Base-by-base conservation (phyloP, 2,888 invertebrate genomes). In the Hydriomena furcata region DNA sequence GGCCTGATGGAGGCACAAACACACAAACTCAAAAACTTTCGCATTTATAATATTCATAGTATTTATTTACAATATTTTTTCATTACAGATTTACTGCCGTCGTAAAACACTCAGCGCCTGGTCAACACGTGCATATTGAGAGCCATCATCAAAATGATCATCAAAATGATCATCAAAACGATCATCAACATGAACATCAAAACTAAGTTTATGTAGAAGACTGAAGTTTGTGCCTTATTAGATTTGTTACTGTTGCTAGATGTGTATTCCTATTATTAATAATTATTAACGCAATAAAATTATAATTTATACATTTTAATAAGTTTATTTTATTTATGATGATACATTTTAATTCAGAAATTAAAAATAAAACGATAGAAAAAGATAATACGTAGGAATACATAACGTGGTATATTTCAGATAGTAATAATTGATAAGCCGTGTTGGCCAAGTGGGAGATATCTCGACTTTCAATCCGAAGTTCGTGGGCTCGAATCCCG, bases 61-160 rank as follows among this genome's bases (percentile, higher is more conserved):
- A 13, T 24, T 43, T 35, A 17, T 27, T 20, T 7, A 24, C 5
- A 17, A 17, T 17, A 6, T 25, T 42, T n/a, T n/a, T n/a, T n/a
- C n/a, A n/a, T n/a, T 65, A 8, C 73, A 93, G 93, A 54, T 93
- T 93, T 67, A 92, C 90, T 61, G 92, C 92, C 0, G 79, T 92
- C 1, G 92, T 93, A 4, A 92, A 92, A 58, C 92, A 92, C 58
- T 82, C 90, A 2, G 89, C 87, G 0, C 89, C 91, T 4, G 76
- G 80, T 4, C 88, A 88, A 13, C 85, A 82, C 24, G 84, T 81
- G 1, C 82, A 84, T 21, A 79, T 82, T 13, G 73, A 84, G 34
- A 84, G 72, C 52, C 84, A 84, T 64, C 87, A 87, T 63, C 69
- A 82, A 60, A 51, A 54, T 7, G 47, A 48, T 1, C 52, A 52